Percentiles rank a stretch among this genome's conserved stretches.
Evolutionary conservation across 2,888 invertebrate genomes (phyloP).

Genomic region (Temnothorax rugatulus): DNA sequence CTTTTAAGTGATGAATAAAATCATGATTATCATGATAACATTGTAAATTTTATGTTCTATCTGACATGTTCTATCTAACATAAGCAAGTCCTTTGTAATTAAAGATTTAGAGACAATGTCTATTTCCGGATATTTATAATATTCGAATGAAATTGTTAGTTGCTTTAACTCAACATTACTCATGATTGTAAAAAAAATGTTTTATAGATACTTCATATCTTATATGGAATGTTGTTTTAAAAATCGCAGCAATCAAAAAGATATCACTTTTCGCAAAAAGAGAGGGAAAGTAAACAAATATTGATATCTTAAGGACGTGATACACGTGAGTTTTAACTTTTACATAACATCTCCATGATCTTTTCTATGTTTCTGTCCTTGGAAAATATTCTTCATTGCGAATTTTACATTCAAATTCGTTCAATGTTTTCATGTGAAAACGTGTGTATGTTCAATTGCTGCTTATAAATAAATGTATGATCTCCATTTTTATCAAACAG

Average conservation of each 20-base stretch:
- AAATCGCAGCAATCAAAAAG: background rate
- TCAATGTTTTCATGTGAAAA: background rate
- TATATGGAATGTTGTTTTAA: background rate
- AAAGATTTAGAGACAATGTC: too few relatives aligned
- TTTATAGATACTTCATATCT: background rate
- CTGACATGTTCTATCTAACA: too few relatives aligned
- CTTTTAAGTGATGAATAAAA: too few relatives aligned
- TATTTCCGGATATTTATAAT: too few relatives aligned
- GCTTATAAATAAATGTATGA: background rate
- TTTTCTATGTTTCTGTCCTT: background rate
- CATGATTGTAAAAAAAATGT: background rate
- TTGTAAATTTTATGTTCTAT: too few relatives aligned
- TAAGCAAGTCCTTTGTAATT: too few relatives aligned
- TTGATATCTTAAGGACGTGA: background rate
- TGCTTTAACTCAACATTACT: background rate
- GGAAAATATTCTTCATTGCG: background rate
- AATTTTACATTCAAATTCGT: background rate
- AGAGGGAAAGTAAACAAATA: background rate
- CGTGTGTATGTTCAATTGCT: too few relatives aligned
- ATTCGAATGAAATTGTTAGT: too few relatives aligned
- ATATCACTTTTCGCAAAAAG: background rate
- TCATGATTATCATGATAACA: too few relatives aligned
- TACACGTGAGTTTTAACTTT: background rate
- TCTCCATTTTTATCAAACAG: too few relatives aligned
- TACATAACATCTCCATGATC: too few relatives aligned